These are phyloP conservation scores for Metopia argyrocephala DNA, from an alignment of 2,888 invertebrate species.

Conservation along the genomic window DNA sequence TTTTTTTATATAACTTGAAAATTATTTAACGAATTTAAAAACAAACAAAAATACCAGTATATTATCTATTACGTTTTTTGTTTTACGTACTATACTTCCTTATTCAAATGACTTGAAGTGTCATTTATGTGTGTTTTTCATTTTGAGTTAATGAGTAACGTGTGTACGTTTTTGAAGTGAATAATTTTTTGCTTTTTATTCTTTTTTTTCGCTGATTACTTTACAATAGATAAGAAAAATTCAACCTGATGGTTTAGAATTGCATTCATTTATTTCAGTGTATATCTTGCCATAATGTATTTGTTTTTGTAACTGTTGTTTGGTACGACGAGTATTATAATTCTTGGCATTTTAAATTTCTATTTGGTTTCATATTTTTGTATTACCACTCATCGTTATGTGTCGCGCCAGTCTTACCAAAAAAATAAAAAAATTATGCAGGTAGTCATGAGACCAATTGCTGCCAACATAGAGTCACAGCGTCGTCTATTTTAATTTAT, in stretches of 20 bases:
- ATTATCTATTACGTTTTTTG: too few relatives aligned
- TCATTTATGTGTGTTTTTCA: background rate
- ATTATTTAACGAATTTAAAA: background rate
- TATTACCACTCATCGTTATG: constrained; percentile 18
- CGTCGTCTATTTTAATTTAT: background rate
- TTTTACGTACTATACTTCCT: background rate
- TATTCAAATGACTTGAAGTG: constrained; percentile 22
- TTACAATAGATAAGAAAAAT: constrained; percentile 25
- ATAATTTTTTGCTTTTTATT: background rate
- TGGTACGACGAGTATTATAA: too few relatives aligned
- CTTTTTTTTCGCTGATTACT: constrained; percentile 41
- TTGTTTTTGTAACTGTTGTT: constrained; percentile 4
- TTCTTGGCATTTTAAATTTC: constrained; percentile 29
- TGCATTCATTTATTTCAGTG: constrained; percentile 10
- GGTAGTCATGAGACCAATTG: constrained; percentile 17
- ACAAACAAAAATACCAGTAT: too few relatives aligned
- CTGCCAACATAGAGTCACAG: background rate
- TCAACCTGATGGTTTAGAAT: constrained; percentile 52
- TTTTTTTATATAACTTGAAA: background rate
- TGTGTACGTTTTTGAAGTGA: constrained; percentile 18
- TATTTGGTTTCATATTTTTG: constrained; percentile 18
- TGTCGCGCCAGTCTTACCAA: constrained; percentile 1
- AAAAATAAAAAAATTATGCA: constrained; percentile 53
- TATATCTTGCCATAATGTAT: background rate
- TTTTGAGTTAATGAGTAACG: background rate